Conservation (phyloP, 2,797 vertebrate genomes). For the Periophthalmus magnuspinnatus region DNA sequence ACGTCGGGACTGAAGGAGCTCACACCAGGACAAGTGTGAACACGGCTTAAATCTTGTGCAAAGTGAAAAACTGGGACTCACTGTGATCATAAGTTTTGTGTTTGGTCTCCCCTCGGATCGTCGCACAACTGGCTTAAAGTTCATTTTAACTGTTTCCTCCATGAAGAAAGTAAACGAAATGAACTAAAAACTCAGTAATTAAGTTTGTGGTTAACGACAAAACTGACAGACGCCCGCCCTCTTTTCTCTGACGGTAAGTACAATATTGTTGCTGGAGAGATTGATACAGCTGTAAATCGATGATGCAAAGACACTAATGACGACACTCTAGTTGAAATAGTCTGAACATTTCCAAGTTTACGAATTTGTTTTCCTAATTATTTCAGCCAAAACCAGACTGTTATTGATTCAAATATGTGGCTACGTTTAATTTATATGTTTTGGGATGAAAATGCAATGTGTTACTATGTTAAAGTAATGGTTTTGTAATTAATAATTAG, state of each 20-base stretch:
- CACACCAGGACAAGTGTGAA: not conserved
- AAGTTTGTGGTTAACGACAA: slow-evolving; percentile 23
- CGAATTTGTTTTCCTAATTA: slow-evolving; percentile 29
- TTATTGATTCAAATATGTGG: slow-evolving; percentile 35
- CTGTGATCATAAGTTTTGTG: slow-evolving; percentile 47
- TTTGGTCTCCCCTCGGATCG: slow-evolving; percentile 35
- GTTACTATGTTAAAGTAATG: slow-evolving; percentile 37
- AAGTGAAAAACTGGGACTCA: slow-evolving; percentile 36
- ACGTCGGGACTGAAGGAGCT: not conserved
- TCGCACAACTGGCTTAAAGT: slow-evolving; percentile 30
- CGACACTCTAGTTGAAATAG: slow-evolving; percentile 16
- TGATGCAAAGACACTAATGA: too few relatives aligned
- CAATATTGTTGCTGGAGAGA: slow-evolving; percentile 37
- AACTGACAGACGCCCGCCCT: slow-evolving; percentile 20
- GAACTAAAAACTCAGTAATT: slow-evolving; percentile 8
- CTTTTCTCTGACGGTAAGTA: slow-evolving; percentile 49
- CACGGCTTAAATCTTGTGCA: not conserved
- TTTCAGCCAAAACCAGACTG: slow-evolving; percentile 54
- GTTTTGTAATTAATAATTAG: slow-evolving; percentile 47
- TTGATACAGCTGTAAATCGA: slow-evolving; percentile 23
- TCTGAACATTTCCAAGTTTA: slow-evolving; percentile 21
- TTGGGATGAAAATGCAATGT: slow-evolving; percentile 8
- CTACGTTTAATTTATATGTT: slow-evolving; percentile 22
- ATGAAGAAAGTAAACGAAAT: slow-evolving; percentile 34
- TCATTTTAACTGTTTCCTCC: slow-evolving; percentile 32